Evolutionary conservation across 2,888 invertebrate genomes (phyloP).

Genomic region (Tetanocera ferruginea): DNA sequence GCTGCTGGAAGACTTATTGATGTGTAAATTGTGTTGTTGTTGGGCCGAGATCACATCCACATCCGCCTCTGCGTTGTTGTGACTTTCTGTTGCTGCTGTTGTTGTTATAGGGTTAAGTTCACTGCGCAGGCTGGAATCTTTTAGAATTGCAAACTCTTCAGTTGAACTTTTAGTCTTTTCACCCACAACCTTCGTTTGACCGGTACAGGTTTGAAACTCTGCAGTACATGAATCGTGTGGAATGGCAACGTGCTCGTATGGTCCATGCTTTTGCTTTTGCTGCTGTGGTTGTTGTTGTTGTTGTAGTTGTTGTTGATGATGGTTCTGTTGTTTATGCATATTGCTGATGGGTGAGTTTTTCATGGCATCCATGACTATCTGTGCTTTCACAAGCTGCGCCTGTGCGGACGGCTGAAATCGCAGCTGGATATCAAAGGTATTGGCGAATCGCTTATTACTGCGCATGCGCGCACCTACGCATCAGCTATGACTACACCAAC

Average conservation of each 20-base stretch:
- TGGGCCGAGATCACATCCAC: slow-evolving; percentile 39
- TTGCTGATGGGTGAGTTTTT: slow-evolving; percentile 48
- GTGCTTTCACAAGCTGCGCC: slow-evolving; percentile 37
- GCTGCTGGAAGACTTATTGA: slow-evolving; percentile 66
- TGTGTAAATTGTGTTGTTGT: slow-evolving; percentile 22
- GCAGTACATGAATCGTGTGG: slow-evolving; percentile 6
- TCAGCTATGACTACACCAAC: slow-evolving; percentile 41
- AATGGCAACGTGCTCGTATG: slow-evolving; percentile 2
- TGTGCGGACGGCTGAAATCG: slow-evolving; percentile 40
- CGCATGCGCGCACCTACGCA: slow-evolving; percentile 41
- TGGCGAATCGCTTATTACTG: slow-evolving; percentile 29
- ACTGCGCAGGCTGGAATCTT: slow-evolving; percentile 2
- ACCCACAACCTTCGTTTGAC: slow-evolving; percentile 30
- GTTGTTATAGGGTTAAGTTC: slow-evolving; percentile 14
- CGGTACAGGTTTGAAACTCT: slow-evolving; percentile 33
- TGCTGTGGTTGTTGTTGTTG: slow-evolving; percentile 34
- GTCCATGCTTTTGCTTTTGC: slow-evolving; percentile 4
- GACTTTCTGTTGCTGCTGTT: neutral
- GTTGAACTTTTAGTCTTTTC: slow-evolving; percentile 22
- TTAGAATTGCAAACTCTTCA: slow-evolving; percentile 1
- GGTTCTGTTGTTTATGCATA: slow-evolving; percentile 46
- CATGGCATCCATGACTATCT: slow-evolving; percentile 48
- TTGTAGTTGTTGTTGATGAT: slow-evolving; percentile 40
- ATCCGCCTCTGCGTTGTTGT: neutral
- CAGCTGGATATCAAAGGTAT: slow-evolving; percentile 50